A percentile compares a stretch with the other conserved stretches of the same genome.
These are phyloP conservation scores for Cancer borealis DNA, from an alignment of 2,888 invertebrate species.

Conservation along the genomic window DNA sequence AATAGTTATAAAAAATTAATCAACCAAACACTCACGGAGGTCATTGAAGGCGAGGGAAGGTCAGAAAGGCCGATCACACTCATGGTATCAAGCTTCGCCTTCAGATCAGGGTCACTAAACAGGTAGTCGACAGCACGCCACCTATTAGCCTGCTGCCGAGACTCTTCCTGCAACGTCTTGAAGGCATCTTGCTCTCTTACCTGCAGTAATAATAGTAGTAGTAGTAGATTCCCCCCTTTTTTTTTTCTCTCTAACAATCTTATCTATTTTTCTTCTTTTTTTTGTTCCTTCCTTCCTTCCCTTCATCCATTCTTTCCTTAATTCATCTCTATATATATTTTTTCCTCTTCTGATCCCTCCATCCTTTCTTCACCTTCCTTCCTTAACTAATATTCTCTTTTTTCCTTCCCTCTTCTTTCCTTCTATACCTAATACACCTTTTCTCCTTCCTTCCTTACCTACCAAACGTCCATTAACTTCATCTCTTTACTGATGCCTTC, in stretches of 20 bases:
- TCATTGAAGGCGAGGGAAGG: background rate
- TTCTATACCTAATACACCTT: too few species aligned
- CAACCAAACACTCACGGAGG: background rate
- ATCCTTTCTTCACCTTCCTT: background rate
- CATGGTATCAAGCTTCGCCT: background rate
- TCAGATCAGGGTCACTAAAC: background rate
- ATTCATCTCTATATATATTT: too few species aligned
- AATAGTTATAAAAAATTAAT: background rate
- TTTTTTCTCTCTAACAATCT: too few species aligned
- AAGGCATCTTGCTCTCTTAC: background rate
- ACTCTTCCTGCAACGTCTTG: background rate
- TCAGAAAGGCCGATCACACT: background rate
- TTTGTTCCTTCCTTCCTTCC: too few species aligned
- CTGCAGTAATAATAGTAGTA: background rate
- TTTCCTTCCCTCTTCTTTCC: background rate
- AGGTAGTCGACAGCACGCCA: background rate
- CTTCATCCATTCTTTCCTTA: background rate
- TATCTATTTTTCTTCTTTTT: background rate
- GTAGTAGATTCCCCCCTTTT: too few species aligned
- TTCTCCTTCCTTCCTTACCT: background rate
- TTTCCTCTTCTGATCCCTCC: background rate
- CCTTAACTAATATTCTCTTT: background rate
- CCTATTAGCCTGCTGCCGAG: constrained; percentile 8
- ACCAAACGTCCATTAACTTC: background rate
- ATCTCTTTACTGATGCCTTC: too few species aligned